A percentile compares a stretch with the other conserved stretches of the same genome.
Conservation (phyloP, 2,113 vertebrate genomes). For the Micromys minutus region DNA sequence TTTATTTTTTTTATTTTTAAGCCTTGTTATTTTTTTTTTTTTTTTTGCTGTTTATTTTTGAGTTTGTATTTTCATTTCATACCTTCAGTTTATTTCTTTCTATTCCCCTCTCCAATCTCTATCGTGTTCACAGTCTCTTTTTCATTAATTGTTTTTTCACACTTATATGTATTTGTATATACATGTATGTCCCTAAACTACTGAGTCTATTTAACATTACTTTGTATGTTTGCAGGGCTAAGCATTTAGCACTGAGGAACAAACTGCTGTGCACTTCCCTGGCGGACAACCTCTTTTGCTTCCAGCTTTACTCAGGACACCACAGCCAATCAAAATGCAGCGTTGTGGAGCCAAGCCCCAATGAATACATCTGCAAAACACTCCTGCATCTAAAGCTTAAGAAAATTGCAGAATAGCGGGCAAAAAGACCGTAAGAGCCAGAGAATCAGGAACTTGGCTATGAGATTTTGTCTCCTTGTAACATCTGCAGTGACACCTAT, state of each 20-base stretch:
- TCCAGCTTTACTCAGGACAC: background rate
- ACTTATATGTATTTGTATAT: background rate
- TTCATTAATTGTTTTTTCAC: background rate
- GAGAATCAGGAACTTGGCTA: background rate
- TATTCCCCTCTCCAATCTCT: background rate
- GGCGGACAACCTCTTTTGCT: background rate
- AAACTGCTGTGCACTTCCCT: background rate
- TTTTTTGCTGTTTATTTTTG: background rate
- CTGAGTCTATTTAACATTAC: background rate
- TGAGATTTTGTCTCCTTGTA: background rate
- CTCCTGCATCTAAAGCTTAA: background rate
- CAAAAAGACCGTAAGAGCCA: too few species aligned
- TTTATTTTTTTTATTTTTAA: background rate
- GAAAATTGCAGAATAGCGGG: background rate
- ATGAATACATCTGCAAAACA: background rate
- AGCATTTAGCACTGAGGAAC: background rate
- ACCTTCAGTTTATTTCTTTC: background rate
- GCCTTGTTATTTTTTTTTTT: background rate
- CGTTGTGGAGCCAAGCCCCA: background rate
- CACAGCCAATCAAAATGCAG: background rate
- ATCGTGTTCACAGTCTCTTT: background rate
- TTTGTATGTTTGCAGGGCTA: background rate
- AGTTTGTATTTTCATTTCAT: background rate
- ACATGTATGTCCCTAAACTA: background rate
- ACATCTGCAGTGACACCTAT: background rate